Evolutionary conservation across 1,140 invertebrate species (phyloP), one percentile per base, ranked within the genome.

Genomic region (Archivesica marissinica): DNA sequence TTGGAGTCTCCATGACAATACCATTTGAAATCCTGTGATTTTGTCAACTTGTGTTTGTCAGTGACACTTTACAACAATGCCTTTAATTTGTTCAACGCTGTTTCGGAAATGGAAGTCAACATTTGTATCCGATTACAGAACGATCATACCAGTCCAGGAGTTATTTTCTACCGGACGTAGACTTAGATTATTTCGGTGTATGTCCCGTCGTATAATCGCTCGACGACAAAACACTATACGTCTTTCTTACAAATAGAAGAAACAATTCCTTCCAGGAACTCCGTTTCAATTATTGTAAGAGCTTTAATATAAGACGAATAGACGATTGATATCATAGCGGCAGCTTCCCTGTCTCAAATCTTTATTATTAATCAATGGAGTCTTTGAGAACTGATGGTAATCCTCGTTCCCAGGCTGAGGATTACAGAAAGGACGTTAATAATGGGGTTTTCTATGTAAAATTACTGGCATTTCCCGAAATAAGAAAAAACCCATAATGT

Each of bases 381-480:
- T 66, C 33, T 41, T 15, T 2, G 4, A 66, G 38, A 38, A n/a
- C 17, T 6, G 33, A 41, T 9, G 20, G 38, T 66, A 66, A 66
- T 66, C 61, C 61, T 20, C 15, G n/a, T 66, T 38, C 61, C 39
- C 33, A 66, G 61, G 20, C 33, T 2, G 1, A 2, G 38, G 61
- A 66, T 66, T 41, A 66, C n/a, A 7, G 61, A 20, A 66, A 38
- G 33, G n/a, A 38, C 61, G 17, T 66, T 66, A 38, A 66, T 66
- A 66, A 66, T 66, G 39, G 61, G 61, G 39, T 66, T 66, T 35
- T 66, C 17, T 41, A 66, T 41, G 61, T 66, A 6, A 35, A 66
- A 66, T 66, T 66, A 66, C 61, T 20, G 38, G 17, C 38, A 66
- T 41, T 38, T 66, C 61, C 38, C 17, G 61, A 38, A 66, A 66